Evolutionary conservation across 1,140 invertebrate genomes (phyloP), one percentile per base, ranked within the genome.

Genomic region (Cotesia chilonis): DNA sequence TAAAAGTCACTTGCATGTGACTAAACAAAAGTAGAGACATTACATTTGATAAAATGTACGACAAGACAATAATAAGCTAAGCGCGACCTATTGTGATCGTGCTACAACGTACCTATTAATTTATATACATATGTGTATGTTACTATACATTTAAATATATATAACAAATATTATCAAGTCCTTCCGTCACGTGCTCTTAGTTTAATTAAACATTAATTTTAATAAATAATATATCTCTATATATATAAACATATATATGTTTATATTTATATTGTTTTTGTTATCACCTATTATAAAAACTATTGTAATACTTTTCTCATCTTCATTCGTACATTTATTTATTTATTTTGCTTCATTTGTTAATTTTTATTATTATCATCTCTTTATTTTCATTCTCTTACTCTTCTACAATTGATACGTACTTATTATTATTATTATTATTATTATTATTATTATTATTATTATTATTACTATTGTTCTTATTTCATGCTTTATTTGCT

Each of bases 191-290:
- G 77, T 74, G 78, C 59, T 7, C 71, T 79, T 66, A 55, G 61
- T 77, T 76, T 51, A 76, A 74, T 52, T 70, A 63, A 63, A 68
- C 68, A 73, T 75, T 67, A 76, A 75, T 60, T 72, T 78, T 17
- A 79, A 38, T 65, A 65, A 41, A 36, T 41, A 36, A 35, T 10
- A 63, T 28, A 14, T 14, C 14, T 14, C 14, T 14, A 14, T 14
- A 14, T 14, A 14, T 14, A 14, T 14, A 14, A 14, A 14, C 14
- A 14, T 14, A 28, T 28, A 28, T 28, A 20, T 63, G 60, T 63
- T 63, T n/a, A 65, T 82, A 79, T 77, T 77, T 80, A 71, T 79
- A 76, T 76, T 59, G 72, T 70, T 81, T 79, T 79, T 80, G 75
- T 80, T 57, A 57, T 47, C 41, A 57, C 9, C 12, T 57, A 77